Conservation (phyloP, 2,113 vertebrate genomes). For the Aldabrachelys gigantea region DNA sequence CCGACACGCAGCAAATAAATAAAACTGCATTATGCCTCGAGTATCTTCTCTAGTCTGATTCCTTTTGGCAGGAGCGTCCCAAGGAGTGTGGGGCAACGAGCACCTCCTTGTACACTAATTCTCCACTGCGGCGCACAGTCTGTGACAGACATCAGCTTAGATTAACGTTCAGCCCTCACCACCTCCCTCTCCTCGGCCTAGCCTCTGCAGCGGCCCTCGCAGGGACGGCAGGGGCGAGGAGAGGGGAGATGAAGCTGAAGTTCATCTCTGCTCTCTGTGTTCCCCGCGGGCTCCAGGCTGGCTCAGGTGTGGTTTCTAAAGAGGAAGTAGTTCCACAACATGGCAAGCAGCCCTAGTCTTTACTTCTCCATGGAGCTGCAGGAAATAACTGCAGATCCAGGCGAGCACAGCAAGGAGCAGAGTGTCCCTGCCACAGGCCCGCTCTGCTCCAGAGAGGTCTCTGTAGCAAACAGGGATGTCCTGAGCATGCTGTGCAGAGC, state of each 20-base stretch:
- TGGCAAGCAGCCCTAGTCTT: background rate
- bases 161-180: background rate
- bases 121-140: background rate
- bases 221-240: background rate
- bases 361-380: background rate
- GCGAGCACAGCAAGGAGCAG: background rate
- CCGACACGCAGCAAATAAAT: background rate
- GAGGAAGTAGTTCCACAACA: background rate
- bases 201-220: background rate
- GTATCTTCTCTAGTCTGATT: background rate
- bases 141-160: background rate
- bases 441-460: background rate
- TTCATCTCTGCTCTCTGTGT: background rate
- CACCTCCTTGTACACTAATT: background rate
- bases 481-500: background rate
- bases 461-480: background rate
- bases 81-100: background rate
- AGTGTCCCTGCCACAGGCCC: too few species aligned
- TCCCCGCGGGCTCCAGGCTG: background rate
- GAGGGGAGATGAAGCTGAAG: background rate
- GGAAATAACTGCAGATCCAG: background rate
- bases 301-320: background rate
- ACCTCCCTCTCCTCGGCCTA: background rate
- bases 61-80: constrained; percentile 1
- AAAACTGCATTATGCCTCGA: constrained; percentile 1